Base-by-base conservation (phyloP, 2,888 invertebrate species). In the Apodemia mormo region DNA sequence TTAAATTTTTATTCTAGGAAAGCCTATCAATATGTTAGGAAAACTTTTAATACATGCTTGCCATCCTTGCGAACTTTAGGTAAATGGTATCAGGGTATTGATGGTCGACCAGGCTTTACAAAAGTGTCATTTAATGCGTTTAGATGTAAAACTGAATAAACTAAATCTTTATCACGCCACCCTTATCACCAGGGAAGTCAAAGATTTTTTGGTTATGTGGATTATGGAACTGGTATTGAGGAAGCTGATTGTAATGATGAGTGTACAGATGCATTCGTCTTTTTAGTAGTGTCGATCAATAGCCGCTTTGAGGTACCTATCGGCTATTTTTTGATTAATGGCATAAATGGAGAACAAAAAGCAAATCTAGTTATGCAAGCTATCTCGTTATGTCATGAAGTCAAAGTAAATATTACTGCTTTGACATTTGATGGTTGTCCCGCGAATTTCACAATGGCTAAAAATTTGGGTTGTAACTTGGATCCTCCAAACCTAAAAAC, bases 321-420 rank as follows among this genome's bases (percentile, higher is more conserved):
- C 56, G 75, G 70, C 3, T 77, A 74, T 67, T 75, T 77, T 68
- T 69, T 73, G 7, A 65, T 70, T 30, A 54, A 71, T n/a, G 68
- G 70, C n/a, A 43, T 71, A 3, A 71, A 37, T 30, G 73, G 69
- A 10, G 73, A 73, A 14, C 73, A 75, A 67, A 74, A 75, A 68
- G 65, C 66, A 14, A 66, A 58, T 54, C 29, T 76, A 30, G 52
- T 73, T 33, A 7, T 45, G 65, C 49, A 66, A 65, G 70, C 70
- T 10, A 54, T 73, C 14, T 9, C 40, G 8, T 65, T 71, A 14
- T 56, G 61, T n/a, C 70, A 73, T 14, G 68, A 71, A 49, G n/a
- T 14, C 29, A 56, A 58, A 8, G 65, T 73, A 12, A 58, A 43
- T 8, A 58, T 71, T n/a, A 70, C 67, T 37, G 70, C 73, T 22